Conservation (phyloP, 2,113 vertebrate species). For the Hippocampus comes region DNA sequence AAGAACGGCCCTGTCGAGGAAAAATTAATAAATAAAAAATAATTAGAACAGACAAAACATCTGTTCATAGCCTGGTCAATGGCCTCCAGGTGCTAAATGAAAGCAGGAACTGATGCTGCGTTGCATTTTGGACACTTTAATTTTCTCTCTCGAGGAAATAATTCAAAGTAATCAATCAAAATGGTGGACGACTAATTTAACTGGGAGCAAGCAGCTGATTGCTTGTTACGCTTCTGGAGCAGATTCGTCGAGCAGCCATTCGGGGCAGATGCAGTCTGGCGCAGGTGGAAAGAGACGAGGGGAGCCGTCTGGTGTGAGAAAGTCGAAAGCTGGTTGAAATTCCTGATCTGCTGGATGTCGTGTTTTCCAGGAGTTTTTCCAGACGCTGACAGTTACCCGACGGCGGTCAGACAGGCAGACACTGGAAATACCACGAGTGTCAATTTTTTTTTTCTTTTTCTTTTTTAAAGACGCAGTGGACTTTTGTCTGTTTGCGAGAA, state of each 20-base stretch:
- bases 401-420: conserved; percentile 70
- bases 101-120: no score
- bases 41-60: conserved; percentile 7
- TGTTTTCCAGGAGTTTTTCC: conserved; percentile 69
- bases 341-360: conserved; percentile 44
- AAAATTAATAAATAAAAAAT: neutral
- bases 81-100: neutral
- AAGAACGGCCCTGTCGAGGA: conserved; percentile 5
- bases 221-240: neutral
- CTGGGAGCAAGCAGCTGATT: neutral
- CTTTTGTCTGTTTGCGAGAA: conserved; percentile 41
- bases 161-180: neutral
- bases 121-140: neutral
- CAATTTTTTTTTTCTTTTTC: neutral
- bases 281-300: conserved; percentile 23
- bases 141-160: neutral
- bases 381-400: conserved; percentile 69
- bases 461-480: conserved; percentile 45
- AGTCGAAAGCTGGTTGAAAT: conserved; percentile 41
- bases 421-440: conserved; percentile 64
- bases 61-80: neutral
- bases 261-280: conserved; percentile 2
- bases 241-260: neutral
- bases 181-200: neutral
- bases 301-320: conserved; percentile 37